Evolutionary conservation across 1,140 invertebrate genomes (phyloP), one percentile per base, ranked within the genome.

Genomic region (Drosophila yakuba): DNA sequence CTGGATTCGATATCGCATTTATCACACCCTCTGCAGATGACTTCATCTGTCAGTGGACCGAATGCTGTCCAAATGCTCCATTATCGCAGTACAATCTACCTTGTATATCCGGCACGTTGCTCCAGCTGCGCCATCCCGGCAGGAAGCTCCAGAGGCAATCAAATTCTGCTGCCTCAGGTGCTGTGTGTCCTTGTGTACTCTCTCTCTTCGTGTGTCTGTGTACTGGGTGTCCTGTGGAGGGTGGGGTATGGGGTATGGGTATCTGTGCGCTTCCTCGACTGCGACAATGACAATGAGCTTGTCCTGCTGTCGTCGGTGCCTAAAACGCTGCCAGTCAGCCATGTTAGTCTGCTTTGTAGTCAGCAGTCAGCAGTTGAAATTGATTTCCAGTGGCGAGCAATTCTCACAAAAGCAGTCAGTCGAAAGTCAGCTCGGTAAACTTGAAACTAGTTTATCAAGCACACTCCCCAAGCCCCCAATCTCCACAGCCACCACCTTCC

Each of bases 371-470:
- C 38, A 51, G 58, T 47, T 60, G 45, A 52, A 86, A 86, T 75
- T 86, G 82, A 68, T 78, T 85, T 77, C 48, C 64, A 78, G 50
- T 71, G 68, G 52, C 61, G 41, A 62, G 23, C 56, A 35, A 51
- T 47, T 44, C 43, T 28, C n/a, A 55, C 47, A 68, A 74, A 61
- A 43, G 52, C 36, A 55, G 58, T 45, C 48, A 48, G 2, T 35
- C 52, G 28, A 43, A 45, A 55, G 43, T 44, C 39, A 55, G 48
- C 47, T 44, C 25, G n/a, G 45, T 17, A 47, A 64, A 69, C 73
- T 66, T 76, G 60, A 67, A 71, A 85, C 58, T 75, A 78, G 73
- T 66, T 66, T 69, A 71, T 83, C 75, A 79, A 74, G 68, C 44
- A 25, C 17, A 14, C 35, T 14, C 23, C 32, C 11, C 3, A 17